These are phyloP conservation scores for Adelges cooleyi DNA, from an alignment of 1,140 invertebrate genomes.

Conservation along the genomic window DNA sequence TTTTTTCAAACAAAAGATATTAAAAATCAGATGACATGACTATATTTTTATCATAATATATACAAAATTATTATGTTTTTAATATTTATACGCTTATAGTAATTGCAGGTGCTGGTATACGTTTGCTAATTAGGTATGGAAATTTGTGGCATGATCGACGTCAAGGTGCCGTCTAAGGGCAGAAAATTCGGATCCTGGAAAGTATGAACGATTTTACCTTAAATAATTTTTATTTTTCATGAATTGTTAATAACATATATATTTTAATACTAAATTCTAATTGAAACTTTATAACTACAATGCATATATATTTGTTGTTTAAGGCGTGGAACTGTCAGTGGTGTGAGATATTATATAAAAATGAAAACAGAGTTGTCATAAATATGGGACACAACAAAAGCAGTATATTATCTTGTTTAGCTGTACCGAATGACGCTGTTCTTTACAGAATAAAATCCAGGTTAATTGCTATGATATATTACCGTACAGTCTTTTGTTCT, in stretches of 20 bases:
- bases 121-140: conserved; percentile 21
- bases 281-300: too few relatives aligned
- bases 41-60: too few relatives aligned
- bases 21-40: too few relatives aligned
- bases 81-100: too few relatives aligned
- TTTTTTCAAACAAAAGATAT: too few relatives aligned
- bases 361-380: conserved; percentile 37
- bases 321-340: conserved; percentile 41
- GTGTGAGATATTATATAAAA: conserved; percentile 38
- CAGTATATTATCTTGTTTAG: conserved; percentile 34
- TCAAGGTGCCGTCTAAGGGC: conserved; percentile 33
- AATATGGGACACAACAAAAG: conserved; percentile 36
- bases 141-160: conserved; percentile 31
- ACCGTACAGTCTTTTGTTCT: neutral
- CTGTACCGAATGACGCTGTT: conserved; percentile 39
- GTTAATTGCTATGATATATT: conserved; percentile 25
- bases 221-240: too few relatives aligned
- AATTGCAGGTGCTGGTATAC: conserved; percentile 29
- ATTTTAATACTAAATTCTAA: too few relatives aligned
- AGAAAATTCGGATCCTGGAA: conserved; percentile 34
- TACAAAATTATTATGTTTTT: too few relatives aligned
- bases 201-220: conserved; percentile 30
- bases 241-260: too few relatives aligned
- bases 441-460: conserved; percentile 44
- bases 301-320: neutral